A percentile compares a stretch with the other conserved stretches of the same genome.
Conservation (phyloP, 2,797 vertebrate genomes). For the Pipistrellus pygmaeus region DNA sequence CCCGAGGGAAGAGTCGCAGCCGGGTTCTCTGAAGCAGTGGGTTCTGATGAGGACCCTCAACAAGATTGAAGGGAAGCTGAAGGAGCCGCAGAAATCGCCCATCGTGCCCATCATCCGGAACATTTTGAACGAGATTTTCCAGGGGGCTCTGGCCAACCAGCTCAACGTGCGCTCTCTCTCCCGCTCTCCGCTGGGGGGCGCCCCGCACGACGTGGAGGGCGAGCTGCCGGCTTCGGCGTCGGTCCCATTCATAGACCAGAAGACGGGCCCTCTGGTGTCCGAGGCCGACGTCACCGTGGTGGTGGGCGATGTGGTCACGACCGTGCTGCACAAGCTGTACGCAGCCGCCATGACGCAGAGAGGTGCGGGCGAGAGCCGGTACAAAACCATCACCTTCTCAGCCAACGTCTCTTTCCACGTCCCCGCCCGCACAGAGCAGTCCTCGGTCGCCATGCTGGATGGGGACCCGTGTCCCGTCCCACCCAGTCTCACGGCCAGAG, state of each 20-base stretch:
- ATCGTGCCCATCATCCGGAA: constrained; percentile 76
- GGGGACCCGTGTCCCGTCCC: not conserved
- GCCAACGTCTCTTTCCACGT: constrained; percentile 62
- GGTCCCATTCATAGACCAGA: constrained; percentile 9
- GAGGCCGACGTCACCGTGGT: constrained; percentile 78
- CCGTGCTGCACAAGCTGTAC: constrained; percentile 79
- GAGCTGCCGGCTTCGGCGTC: constrained; percentile 25
- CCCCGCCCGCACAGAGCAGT: not conserved
- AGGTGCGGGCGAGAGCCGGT: constrained; percentile 22
- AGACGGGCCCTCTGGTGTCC: constrained; percentile 64
- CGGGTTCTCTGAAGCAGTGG: constrained; percentile 28
- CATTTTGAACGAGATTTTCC: constrained; percentile 82
- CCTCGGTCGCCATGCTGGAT: not conserved
- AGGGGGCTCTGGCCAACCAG: constrained; percentile 66
- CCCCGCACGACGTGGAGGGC: not conserved
- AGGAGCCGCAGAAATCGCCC: constrained; percentile 78
- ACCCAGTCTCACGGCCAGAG: constrained; percentile 15
- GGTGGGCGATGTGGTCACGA: constrained; percentile 73
- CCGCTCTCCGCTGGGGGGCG: not conserved
- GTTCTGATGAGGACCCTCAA: constrained; percentile 73
- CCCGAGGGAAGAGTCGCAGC: constrained; percentile 6
- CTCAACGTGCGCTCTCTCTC: constrained; percentile 52
- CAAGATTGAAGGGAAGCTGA: constrained; percentile 78
- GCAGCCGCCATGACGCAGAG: constrained; percentile 63
- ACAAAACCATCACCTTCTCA: constrained; percentile 67